Evolutionary conservation across 1,140 invertebrate species (phyloP), one percentile per base, ranked within the genome.

Genomic region (Ceratosolen solmsi): DNA sequence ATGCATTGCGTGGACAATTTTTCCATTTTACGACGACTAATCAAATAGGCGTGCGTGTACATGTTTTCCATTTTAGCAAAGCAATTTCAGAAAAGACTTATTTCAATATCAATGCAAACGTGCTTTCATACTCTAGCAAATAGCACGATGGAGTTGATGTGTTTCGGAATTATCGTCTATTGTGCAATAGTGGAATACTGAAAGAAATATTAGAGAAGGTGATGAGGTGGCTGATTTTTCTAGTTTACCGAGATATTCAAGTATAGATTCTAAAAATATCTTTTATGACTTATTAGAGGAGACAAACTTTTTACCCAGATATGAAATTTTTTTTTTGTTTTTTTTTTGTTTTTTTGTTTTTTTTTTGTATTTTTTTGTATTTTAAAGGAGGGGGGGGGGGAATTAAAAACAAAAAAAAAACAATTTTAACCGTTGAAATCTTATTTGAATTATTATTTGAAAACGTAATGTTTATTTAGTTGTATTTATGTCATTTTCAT

Each of bases 1-100:
- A 4, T 22, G 54, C 56, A 58, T 76, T 22, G 30, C 58, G 25
- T 7, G 46, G 60, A 38, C 46, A 51, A 49, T 68, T 68, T 65
- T 68, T 70, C 54, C 54, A 80, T 73, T 68, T 81, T 60, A 51
- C 27, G 71, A 22, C 30, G n/a, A 81, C 49, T 81, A 65, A 81
- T 75, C 58, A 38, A 70, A 79, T 72, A 70, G 79, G 27, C 30
- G 25, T 63, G 33, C 20, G 11, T 41, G 63, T 74, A 75, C 72
- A 74, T 27, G 79, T 51, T 81, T 81, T 68, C 13, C 27, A 71
- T 81, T 81, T 81, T 54, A 81, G 27, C 38, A 22, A 73, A 73
- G n/a, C 2, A 68, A 1, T 4, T 65, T 60, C 36, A n/a, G 38
- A 76, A 41, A 30, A 51, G 38, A 49, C 46, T 78, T 68, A 68